Evolutionary conservation across 2,888 invertebrate species (phyloP), one percentile per base, ranked within the genome.

Genomic region (Plebejus argus): DNA sequence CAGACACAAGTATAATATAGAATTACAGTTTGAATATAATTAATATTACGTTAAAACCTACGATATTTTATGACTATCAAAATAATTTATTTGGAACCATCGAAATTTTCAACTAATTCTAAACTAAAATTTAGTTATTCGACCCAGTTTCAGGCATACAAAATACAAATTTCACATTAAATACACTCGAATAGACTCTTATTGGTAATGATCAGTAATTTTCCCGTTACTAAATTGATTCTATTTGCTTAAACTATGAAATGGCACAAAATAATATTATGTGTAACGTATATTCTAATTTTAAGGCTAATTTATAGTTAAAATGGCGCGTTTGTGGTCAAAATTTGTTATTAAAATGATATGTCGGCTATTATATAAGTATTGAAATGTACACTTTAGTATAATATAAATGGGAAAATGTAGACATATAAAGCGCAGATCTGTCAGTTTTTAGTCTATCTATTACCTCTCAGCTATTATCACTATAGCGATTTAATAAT

Each of bases 41-140:
- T 8, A 39, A 39, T 39, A 7, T 45, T 45, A 45, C 2, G 45
- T 45, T 45, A 12, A 10, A 39, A 45, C 10, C 45, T 45, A 12
- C 45, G 3, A 10, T 45, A 10, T 58, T 58, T n/a, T 61, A 66
- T 28, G 5, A 66, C 66, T 33, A 18, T 15, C 66, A 66, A 66
- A 66, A 66, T 33, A 66, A 66, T 33, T 18, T 0, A 33, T 15
- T 45, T 28, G 20, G 39, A n/a, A 71, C 39, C n/a, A 71, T 71
- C 8, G n/a, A 39, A 39, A 71, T 18, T 39, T n/a, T 71, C 39
- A 71, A 71, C 39, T 3, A 39, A 20, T 39, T n/a, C 71, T 71
- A 39, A 39, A 39, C 71, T 71, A 10, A 71, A 71, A 71, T 71
- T 45, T 45, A 72, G 72, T 23, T 45, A 45, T 72, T 72, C 6